phyloP scores from a whole-genome alignment of 2,113 vertebrate genomes.

The Neomonachus schauinslandi region DNA sequence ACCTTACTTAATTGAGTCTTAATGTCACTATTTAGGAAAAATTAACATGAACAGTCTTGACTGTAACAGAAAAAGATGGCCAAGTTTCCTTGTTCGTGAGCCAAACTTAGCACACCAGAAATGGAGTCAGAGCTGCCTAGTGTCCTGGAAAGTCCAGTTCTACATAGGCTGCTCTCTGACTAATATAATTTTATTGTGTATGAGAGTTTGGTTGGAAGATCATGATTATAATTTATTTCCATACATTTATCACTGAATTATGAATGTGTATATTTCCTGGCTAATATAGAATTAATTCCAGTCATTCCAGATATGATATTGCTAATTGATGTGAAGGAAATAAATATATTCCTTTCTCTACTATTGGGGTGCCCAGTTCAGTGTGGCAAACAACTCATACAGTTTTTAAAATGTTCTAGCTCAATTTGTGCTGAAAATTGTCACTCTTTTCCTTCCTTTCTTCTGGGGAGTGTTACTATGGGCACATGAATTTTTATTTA shows the following conservation, averaged over 20 bases:
- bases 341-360: not conserved
- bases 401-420: not conserved
- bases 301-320: not conserved
- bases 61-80: not conserved
- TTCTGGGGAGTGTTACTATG: not conserved
- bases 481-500: not conserved
- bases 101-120: not conserved
- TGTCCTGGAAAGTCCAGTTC: not conserved
- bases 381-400: not conserved
- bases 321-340: not conserved
- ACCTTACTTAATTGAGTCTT: not conserved
- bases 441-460: not conserved
- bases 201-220: not conserved
- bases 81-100: not conserved
- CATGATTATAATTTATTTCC: not conserved
- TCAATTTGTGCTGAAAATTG: not conserved
- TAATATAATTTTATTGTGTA: not conserved
- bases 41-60: not conserved
- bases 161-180: not conserved
- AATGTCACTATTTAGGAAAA: not conserved
- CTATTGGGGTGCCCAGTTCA: not conserved
- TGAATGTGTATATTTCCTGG: not conserved
- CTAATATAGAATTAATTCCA: constrained; percentile 13
- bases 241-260: not conserved
- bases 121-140: not conserved